Evolutionary conservation across 2,113 vertebrate species (phyloP).

Genomic region (Dipodomys spectabilis): DNA sequence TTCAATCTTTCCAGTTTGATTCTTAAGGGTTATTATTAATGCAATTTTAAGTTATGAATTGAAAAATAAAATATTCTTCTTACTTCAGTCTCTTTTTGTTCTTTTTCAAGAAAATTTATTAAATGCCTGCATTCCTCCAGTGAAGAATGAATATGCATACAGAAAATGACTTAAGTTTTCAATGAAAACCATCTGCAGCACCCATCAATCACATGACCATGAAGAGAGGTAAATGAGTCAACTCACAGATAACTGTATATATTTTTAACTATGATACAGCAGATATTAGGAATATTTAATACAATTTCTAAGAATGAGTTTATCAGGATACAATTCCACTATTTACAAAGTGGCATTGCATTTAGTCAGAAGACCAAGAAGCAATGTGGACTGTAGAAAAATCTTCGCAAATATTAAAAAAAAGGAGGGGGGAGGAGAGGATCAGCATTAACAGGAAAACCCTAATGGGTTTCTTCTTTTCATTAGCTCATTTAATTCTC

Average conservation of each 20-base stretch:
- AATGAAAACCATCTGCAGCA: neutral
- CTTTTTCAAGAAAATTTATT: neutral
- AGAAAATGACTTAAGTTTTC: neutral
- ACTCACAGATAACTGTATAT: no score
- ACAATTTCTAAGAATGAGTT: neutral
- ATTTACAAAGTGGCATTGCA: neutral
- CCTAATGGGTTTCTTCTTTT: neutral
- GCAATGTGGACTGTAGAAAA: neutral
- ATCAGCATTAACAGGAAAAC: neutral
- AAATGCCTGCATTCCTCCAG: neutral
- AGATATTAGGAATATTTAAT: neutral
- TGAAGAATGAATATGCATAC: neutral
- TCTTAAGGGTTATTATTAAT: neutral
- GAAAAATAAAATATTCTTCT: neutral
- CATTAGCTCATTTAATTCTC: neutral
- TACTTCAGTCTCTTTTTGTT: neutral
- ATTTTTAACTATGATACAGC: neutral
- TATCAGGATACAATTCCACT: neutral
- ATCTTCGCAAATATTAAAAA: neutral
- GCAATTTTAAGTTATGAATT: neutral
- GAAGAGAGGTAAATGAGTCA: neutral
- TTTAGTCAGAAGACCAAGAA: neutral
- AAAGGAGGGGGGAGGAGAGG: neutral
- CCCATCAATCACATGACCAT: neutral
- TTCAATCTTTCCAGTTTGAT: neutral